These are phyloP conservation scores for Aleiodes leptofemur DNA, from an alignment of 2,888 invertebrate species.

Conservation along the genomic window DNA sequence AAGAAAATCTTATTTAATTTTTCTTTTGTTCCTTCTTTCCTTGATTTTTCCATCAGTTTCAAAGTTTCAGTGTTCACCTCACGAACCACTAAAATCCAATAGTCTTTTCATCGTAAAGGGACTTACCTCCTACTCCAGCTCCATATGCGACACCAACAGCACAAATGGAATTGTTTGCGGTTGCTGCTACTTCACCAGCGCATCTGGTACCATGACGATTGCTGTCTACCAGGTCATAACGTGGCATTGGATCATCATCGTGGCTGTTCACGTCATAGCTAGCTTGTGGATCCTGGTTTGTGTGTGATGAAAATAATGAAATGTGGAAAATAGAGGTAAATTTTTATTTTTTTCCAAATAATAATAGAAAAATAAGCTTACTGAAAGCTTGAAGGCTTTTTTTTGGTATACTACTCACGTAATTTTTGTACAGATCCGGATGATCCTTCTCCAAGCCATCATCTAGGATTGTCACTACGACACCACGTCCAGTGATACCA, in stretches of 20 bases:
- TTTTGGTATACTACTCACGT: slow-evolving; percentile 82
- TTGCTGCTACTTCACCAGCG: slow-evolving; percentile 98
- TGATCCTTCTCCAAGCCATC: slow-evolving; percentile 97
- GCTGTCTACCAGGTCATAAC: slow-evolving; percentile 97
- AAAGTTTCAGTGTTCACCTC: not conserved
- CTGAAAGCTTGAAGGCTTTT: too few relatives aligned
- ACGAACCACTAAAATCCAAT: not conserved
- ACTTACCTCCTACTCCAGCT: slow-evolving; percentile 92
- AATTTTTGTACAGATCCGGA: slow-evolving; percentile 93
- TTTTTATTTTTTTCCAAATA: not conserved
- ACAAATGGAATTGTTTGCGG: slow-evolving; percentile 96
- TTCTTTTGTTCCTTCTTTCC: too few relatives aligned
- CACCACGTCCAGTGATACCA: slow-evolving; percentile 94
- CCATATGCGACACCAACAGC: slow-evolving; percentile 97
- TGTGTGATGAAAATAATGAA: slow-evolving; percentile 23
- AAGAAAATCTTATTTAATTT: too few relatives aligned
- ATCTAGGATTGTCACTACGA: slow-evolving; percentile 97
- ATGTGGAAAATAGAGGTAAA: not conserved
- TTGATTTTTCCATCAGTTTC: not conserved
- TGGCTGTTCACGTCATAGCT: slow-evolving; percentile 98
- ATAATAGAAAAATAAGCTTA: slow-evolving; percentile 9
- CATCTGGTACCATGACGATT: slow-evolving; percentile 97
- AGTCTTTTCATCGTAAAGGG: slow-evolving; percentile 20
- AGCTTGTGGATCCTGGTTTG: slow-evolving; percentile 89
- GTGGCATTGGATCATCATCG: slow-evolving; percentile 97